Conservation (phyloP, 1,140 invertebrate species). For the Lepidurus packardi region DNA sequence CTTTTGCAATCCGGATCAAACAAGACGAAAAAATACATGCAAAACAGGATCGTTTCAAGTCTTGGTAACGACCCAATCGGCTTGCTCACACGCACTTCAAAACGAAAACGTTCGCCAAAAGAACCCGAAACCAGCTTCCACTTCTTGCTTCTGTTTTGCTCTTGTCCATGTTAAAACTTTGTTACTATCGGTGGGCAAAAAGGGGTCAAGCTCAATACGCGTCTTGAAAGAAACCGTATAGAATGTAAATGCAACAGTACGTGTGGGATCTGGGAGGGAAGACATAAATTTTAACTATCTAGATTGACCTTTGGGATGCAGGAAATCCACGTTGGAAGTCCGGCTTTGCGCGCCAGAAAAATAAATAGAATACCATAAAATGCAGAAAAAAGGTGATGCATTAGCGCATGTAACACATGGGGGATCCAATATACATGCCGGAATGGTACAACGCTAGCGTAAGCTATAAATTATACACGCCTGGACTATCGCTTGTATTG, state of each 20-base stretch:
- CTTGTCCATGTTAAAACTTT: background rate
- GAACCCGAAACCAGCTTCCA: background rate
- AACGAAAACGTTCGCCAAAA: background rate
- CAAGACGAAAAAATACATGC: background rate
- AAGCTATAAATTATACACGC: constrained; percentile 4
- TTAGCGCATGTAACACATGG: background rate
- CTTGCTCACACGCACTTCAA: background rate
- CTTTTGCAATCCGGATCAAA: background rate
- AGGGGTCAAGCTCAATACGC: background rate
- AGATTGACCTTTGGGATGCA: background rate
- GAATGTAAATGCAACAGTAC: too few species aligned
- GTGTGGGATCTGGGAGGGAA: background rate
- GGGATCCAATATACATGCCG: background rate
- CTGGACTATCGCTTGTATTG: background rate
- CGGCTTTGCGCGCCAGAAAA: background rate
- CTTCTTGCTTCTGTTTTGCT: background rate
- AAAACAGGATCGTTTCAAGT: constrained; percentile 1
- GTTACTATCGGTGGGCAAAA: background rate
- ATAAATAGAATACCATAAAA: background rate
- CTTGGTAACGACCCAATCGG: constrained; percentile 17
- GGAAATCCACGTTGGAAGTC: background rate
- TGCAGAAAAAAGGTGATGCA: background rate
- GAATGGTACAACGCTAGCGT: background rate
- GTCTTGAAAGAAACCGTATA: too few species aligned
- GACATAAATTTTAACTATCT: constrained; percentile 13